Percentiles rank a stretch among this genome's conserved stretches.
Evolutionary conservation across 2,888 invertebrate genomes (phyloP).

Genomic region (Bombylius discolor): DNA sequence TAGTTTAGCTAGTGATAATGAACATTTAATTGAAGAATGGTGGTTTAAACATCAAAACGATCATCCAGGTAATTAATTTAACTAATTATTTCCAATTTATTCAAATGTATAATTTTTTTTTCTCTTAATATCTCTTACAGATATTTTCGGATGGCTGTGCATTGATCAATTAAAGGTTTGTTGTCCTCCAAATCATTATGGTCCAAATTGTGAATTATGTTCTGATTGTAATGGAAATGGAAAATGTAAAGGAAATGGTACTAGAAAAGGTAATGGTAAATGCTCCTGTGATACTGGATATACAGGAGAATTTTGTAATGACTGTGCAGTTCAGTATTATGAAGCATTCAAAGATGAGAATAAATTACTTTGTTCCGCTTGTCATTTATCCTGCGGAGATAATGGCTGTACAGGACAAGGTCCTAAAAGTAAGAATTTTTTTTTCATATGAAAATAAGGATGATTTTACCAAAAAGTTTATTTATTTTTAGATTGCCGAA

Average conservation of each 20-base stretch:
- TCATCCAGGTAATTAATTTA: slow-evolving; percentile 15
- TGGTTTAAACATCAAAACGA: slow-evolving; percentile 58
- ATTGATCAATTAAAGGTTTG: slow-evolving; percentile 63
- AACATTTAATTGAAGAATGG: slow-evolving; percentile 75
- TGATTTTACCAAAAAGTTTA: slow-evolving; percentile 10
- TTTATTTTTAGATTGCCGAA: slow-evolving; percentile 30
- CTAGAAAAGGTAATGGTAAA: slow-evolving; percentile 82
- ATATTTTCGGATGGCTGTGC: slow-evolving; percentile 64
- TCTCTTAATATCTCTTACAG: slow-evolving; percentile 22
- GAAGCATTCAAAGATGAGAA: slow-evolving; percentile 58
- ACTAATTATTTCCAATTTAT: neutral
- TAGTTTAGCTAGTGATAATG: slow-evolving; percentile 68
- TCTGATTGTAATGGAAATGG: slow-evolving; percentile 69
- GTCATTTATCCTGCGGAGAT: slow-evolving; percentile 62
- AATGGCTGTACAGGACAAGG: slow-evolving; percentile 60
- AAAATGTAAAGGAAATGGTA: slow-evolving; percentile 67
- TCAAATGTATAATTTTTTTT: no score
- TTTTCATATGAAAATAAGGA: neutral
- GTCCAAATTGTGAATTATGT: slow-evolving; percentile 69
- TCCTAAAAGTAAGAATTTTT: slow-evolving; percentile 40
- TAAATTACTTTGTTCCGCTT: slow-evolving; percentile 62
- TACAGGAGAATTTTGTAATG: slow-evolving; percentile 58
- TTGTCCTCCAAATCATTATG: slow-evolving; percentile 74
- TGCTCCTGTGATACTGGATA: slow-evolving; percentile 81
- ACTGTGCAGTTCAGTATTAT: slow-evolving; percentile 64